phyloP scores from a whole-genome alignment of 2,113 vertebrate species.

The Cyanoramphus novaezelandiae region DNA sequence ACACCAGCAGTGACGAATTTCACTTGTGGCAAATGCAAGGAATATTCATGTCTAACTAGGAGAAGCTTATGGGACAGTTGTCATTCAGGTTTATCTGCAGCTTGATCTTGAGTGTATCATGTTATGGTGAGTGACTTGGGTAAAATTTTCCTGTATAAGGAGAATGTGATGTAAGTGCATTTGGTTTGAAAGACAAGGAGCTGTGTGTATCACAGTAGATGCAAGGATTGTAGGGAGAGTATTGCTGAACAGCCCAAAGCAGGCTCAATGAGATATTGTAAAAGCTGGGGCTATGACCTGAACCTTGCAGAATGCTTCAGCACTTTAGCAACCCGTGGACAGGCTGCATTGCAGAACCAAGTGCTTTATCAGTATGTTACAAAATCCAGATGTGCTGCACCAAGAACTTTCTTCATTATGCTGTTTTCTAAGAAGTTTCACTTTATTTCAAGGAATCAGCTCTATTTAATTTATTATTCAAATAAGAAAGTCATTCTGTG shows the following conservation, averaged over 20 bases:
- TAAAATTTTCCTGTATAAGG: not conserved
- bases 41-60: not conserved
- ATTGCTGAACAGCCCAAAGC: not conserved
- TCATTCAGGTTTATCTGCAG: not conserved
- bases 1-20: not conserved
- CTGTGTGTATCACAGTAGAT: not conserved
- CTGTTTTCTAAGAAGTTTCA: not conserved
- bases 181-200: not conserved
- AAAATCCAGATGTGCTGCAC: not conserved
- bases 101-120: not conserved
- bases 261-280: fast-evolving
- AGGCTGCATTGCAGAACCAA: not conserved
- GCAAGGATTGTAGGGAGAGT: too few species aligned
- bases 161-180: not conserved
- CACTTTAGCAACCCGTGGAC: fast-evolving
- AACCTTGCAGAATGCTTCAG: not conserved
- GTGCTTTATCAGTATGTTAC: not conserved
- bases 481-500: not conserved
- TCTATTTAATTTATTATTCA: not conserved
- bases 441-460: not conserved
- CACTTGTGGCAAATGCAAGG: not conserved
- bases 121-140: not conserved
- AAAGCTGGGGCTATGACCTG: not conserved
- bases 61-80: not conserved
- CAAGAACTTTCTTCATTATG: not conserved